These are phyloP conservation scores for Forbesichthys agassizii DNA, from an alignment of 2,113 vertebrate genomes.

Conservation along the genomic window DNA sequence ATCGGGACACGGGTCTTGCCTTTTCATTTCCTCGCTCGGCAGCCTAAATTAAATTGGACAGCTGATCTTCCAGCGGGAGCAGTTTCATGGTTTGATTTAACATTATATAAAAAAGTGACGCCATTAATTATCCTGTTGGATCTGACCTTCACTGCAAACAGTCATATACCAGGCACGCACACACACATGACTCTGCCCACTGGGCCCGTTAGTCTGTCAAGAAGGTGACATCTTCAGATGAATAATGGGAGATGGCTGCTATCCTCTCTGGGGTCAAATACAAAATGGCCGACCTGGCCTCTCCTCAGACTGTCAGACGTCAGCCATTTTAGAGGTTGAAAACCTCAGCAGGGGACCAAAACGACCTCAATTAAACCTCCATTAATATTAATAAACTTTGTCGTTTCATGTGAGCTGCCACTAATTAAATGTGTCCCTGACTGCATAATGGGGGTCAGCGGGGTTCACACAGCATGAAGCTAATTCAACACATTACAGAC, in stretches of 20 bases:
- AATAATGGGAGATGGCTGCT: conserved; percentile 72
- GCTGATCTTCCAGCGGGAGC: conserved; percentile 63
- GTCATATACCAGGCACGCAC: conserved; percentile 13
- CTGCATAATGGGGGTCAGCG: conserved; percentile 70
- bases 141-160: conserved; percentile 66
- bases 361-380: conserved; percentile 76
- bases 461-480: conserved; percentile 57
- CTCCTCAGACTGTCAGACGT: conserved; percentile 58
- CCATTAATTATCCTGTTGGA: conserved; percentile 74
- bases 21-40: conserved; percentile 64
- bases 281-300: conserved; percentile 50
- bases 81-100: conserved; percentile 69
- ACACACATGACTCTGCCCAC: conserved; percentile 34
- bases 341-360: conserved; percentile 64
- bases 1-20: conserved; percentile 44
- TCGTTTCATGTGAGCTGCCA: conserved; percentile 71
- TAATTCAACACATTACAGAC: conserved; percentile 61
- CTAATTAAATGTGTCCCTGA: conserved; percentile 75
- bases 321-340: conserved; percentile 76
- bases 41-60: conserved; percentile 70
- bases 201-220: conserved; percentile 66
- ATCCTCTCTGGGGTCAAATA: conserved; percentile 66
- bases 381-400: conserved; percentile 77
- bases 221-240: conserved; percentile 69
- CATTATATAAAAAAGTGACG: conserved; percentile 60